Conservation (phyloP, 2,797 vertebrate species). For the Tachyglossus aculeatus region DNA sequence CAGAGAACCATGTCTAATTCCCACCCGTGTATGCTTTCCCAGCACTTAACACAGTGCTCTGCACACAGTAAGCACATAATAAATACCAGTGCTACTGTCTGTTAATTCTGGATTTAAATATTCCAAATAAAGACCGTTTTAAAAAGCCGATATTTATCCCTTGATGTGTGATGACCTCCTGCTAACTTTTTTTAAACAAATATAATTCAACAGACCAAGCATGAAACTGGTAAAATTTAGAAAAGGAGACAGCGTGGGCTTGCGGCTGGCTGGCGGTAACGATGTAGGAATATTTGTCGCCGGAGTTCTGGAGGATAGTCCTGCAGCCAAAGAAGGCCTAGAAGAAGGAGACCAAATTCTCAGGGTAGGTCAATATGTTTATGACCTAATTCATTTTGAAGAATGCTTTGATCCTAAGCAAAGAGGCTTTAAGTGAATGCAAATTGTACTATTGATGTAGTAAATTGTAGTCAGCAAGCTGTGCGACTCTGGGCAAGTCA, state of each 20-base stretch:
- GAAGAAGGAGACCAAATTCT: constrained; percentile 99
- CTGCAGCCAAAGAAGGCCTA: constrained; percentile 96
- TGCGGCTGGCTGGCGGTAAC: constrained; percentile 95
- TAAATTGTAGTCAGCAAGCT: neutral
- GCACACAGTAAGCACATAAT: no score
- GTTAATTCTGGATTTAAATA: no score
- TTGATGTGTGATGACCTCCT: neutral
- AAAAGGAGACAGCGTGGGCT: constrained; percentile 97
- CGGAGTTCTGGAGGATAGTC: constrained; percentile 96
- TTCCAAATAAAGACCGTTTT: no score
- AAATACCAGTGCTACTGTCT: no score
- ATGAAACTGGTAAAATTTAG: constrained; percentile 99
- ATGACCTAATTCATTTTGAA: neutral
- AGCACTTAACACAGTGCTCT: no score
- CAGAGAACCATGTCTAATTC: no score
- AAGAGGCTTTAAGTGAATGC: neutral
- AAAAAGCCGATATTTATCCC: no score
- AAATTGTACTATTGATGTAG: neutral
- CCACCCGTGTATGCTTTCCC: no score
- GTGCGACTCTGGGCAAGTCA: no score
- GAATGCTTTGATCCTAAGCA: neutral
- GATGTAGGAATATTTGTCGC: constrained; percentile 99
- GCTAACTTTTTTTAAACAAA: constrained; percentile 30
- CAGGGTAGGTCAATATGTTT: constrained; percentile 81
- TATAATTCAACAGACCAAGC: constrained; percentile 84